Conservation (phyloP, 2,888 invertebrate genomes). For the Smittia sp. region DNA sequence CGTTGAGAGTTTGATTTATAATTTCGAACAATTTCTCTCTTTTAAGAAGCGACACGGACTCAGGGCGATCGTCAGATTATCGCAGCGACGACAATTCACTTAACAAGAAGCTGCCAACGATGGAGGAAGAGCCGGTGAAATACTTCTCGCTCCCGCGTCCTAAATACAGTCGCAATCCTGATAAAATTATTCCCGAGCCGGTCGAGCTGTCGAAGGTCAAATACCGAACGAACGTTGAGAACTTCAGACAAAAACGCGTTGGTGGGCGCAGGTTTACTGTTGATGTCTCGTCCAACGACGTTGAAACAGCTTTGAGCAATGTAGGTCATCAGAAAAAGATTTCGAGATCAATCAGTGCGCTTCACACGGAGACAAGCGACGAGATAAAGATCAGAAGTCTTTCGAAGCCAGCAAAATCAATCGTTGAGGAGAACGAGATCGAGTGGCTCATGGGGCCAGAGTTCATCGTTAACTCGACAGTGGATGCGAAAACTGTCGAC, state of each 20-base stretch:
- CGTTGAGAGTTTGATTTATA: neutral
- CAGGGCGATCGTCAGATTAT: conserved; percentile 44
- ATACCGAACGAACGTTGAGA: conserved; percentile 19
- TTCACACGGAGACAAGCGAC: too few species aligned
- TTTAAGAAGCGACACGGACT: conserved; percentile 44
- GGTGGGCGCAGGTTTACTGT: conserved; percentile 44
- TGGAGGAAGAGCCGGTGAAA: neutral
- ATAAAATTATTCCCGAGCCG: neutral
- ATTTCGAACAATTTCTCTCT: neutral
- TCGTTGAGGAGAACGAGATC: conserved; percentile 42
- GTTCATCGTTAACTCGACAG: conserved; percentile 69
- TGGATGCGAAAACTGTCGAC: conserved; percentile 62
- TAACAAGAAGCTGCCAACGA: neutral
- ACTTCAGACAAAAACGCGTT: conserved; percentile 41
- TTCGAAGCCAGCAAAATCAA: conserved; percentile 42
- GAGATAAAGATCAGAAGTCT: conserved; percentile 40
- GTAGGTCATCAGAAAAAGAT: neutral
- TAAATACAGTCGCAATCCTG: conserved; percentile 19
- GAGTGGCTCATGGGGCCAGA: conserved; percentile 60
- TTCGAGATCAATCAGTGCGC: conserved; percentile 8
- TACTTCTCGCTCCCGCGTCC: conserved; percentile 38
- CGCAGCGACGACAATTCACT: conserved; percentile 23
- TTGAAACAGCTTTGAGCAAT: conserved; percentile 42
- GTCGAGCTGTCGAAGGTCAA: neutral
- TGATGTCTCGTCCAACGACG: conserved; percentile 43